Percentiles rank a stretch among this genome's conserved stretches.
These are phyloP conservation scores for Saccostrea cuccullata DNA, from an alignment of 1,140 invertebrate species.

Conservation along the genomic window DNA sequence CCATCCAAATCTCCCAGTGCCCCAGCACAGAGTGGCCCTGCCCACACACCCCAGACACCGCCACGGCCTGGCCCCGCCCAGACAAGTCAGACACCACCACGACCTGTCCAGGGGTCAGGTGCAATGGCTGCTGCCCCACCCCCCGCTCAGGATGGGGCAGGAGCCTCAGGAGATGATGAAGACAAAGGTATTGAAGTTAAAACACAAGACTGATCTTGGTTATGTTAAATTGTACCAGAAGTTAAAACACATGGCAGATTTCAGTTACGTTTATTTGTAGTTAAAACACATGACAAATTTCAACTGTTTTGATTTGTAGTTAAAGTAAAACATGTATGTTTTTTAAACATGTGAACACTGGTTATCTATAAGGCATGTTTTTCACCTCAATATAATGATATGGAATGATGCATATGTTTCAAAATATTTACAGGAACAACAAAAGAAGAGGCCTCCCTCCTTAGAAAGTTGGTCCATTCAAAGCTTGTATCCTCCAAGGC, in stretches of 20 bases:
- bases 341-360: too few relatives aligned
- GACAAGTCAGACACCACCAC: slow-evolving; percentile 18
- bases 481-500: slow-evolving; percentile 91
- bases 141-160: neutral
- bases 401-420: neutral
- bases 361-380: too few relatives aligned
- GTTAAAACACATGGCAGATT: too few relatives aligned
- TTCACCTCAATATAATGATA: neutral
- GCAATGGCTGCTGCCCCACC: slow-evolving; percentile 17
- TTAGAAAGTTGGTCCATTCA: slow-evolving; percentile 94
- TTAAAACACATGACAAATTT: too few relatives aligned
- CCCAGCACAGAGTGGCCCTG: neutral
- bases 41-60: neutral
- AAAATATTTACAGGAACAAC: slow-evolving; percentile 55
- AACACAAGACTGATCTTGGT: neutral
- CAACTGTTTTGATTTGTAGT: too few relatives aligned
- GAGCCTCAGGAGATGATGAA: slow-evolving; percentile 37
- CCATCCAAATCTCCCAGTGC: neutral
- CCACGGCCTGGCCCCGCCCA: neutral
- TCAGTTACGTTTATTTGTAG: too few relatives aligned
- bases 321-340: too few relatives aligned
- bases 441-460: slow-evolving; percentile 89
- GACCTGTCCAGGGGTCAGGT: slow-evolving; percentile 1
- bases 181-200: slow-evolving; percentile 11
- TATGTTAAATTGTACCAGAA: too few relatives aligned